Percentiles rank a stretch among this genome's conserved stretches.
Conservation (phyloP, 2,797 vertebrate species). For the Eurystomus glaucurus region DNA sequence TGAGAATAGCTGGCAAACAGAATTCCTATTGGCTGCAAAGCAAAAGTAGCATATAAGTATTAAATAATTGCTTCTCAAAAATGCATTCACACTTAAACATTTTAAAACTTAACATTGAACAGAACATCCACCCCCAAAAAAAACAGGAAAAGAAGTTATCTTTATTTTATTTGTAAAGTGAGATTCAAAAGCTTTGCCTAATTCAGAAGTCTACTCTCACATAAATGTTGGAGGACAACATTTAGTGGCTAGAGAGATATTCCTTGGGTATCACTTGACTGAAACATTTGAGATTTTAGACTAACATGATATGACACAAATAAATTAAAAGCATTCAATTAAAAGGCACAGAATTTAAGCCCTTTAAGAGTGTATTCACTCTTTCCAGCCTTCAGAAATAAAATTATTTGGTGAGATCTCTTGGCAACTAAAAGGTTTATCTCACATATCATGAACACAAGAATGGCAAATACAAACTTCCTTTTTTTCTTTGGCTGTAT, state of each 20-base stretch:
- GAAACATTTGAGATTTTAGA: neutral
- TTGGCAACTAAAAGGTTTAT: neutral
- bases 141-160: neutral
- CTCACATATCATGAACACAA: neutral
- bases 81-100: fast-evolving
- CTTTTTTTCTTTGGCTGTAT: neutral
- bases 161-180: neutral
- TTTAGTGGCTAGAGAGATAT: neutral
- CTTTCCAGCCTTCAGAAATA: neutral
- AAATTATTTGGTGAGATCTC: neutral
- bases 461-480: neutral
- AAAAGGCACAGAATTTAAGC: neutral
- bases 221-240: neutral
- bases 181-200: neutral
- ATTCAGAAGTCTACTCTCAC: neutral
- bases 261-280: neutral
- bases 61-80: neutral
- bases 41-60: neutral
- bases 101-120: neutral
- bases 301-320: neutral
- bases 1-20: neutral
- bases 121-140: neutral
- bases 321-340: neutral
- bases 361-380: neutral
- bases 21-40: neutral